Evolutionary conservation across 2,888 invertebrate species (phyloP), one percentile per base, ranked within the genome.

Genomic region (Erpobdella octoculata): DNA sequence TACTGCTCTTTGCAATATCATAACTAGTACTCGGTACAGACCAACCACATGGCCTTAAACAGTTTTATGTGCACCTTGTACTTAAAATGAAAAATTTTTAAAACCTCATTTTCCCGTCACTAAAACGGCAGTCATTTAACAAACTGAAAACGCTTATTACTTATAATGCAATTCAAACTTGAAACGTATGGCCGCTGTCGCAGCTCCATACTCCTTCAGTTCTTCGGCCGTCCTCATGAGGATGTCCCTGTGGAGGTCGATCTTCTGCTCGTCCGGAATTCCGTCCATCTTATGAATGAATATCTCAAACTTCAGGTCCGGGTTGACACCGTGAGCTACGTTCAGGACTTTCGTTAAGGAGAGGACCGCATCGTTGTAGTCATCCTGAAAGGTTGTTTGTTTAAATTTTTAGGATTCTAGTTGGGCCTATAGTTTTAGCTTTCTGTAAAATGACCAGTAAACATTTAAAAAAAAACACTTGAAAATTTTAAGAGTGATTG

Each of bases 241-340:
- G 79, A 99, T 97, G 81, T 98, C 97, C 78, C 97, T 87, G 83
- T 98, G 97, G 28, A 93, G 93, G 86, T 98, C 98, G 88, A 98
- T 96, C 86, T 97, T 97, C 78, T 92, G 92, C 85, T 99, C 98
- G 84, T 99, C 98, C 72, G 94, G 93, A 31, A 99, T 87, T 15
- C 98, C 97, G 85, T 99, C 98, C 35, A 69, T 69, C 59, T 77
- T 98, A 84, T 98, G 97, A 79, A 98, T 96, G 82, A 97, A 98
- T n/a, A 87, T 94, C 86, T 97, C 97, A 86, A 97, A 97, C 82
- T 93, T 93, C 74, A 99, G 96, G 77, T 90, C 89, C 73, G 90
- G 91, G 86, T 98, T 98, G 28, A 97, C 91, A 86, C 94, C 91
- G 82, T 91, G 92, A 9, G 97, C 93, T 48, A 92, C 91, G 36